A percentile compares a stretch with the other conserved stretches of the same genome.
phyloP scores from a whole-genome alignment of 2,113 vertebrate genomes.

The Sturnus vulgaris region DNA sequence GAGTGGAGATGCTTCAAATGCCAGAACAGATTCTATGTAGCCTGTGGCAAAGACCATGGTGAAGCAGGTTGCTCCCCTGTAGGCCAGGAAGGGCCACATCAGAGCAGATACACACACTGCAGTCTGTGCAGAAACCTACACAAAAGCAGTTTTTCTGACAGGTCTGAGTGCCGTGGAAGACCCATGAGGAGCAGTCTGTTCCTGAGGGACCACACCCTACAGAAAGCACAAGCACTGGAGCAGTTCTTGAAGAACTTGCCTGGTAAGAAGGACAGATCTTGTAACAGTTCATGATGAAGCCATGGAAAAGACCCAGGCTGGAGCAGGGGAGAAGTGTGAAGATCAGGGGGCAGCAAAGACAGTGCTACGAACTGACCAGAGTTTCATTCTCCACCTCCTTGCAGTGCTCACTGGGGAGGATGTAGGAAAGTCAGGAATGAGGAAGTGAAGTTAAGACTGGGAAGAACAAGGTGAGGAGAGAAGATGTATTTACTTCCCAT shows the following conservation, averaged over 20 bases:
- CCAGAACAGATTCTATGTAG: not conserved
- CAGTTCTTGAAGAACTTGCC: not conserved
- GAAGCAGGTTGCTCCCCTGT: not conserved
- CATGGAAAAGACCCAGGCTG: not conserved
- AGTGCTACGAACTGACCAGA: not conserved
- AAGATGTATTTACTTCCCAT: not conserved
- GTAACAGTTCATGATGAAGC: not conserved
- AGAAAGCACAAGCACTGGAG: not conserved
- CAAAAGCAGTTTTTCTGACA: not conserved
- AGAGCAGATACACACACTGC: not conserved
- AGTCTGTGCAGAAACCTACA: not conserved
- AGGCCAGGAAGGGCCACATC: not conserved
- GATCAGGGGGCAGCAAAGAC: not conserved
- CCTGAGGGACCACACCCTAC: not conserved
- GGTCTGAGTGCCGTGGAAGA: not conserved
- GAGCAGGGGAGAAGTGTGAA: not conserved
- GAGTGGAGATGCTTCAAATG: not conserved
- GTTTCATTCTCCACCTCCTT: not conserved
- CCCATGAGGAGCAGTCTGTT: not conserved
- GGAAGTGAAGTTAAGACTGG: not conserved
- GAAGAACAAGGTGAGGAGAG: not conserved
- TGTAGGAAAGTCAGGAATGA: not conserved
- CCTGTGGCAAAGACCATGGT: not conserved
- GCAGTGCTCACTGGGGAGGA: not conserved
- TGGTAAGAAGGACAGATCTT: not conserved